Evolutionary conservation across 2,888 invertebrate genomes (phyloP), one percentile per base, ranked within the genome.

Genomic region (Drosophila tanythrix): DNA sequence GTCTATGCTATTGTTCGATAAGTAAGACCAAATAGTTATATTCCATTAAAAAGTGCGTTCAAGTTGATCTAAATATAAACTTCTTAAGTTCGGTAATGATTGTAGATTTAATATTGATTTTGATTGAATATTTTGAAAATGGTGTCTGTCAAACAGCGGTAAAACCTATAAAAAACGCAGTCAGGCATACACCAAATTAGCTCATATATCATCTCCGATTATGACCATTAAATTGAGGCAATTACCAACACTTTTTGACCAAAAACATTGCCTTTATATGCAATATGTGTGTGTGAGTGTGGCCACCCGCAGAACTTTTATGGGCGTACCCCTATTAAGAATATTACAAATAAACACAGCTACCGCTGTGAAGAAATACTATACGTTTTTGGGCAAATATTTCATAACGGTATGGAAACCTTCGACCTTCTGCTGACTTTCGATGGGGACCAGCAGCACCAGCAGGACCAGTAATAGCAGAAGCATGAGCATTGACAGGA

Each of bases 401-500:
- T 56, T 52, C 48, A 40, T 29, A 63, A 57, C 35, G 43, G 7
- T 46, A 29, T 59, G 29, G n/a, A 36, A 43, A 3, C 21, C 29
- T 43, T 43, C 15, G 57, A 72, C 76, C 70, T 87, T 83, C 64
- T 63, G 57, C 43, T 33, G 82, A 87, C 84, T 64, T 75, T 70
- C 48, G n/a, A 51, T 35, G 27, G 29, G n/a, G 31, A 50, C n/a
- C 36, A 53, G 51, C 46, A 25, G 6, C 38, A 38, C 10, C 25
- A 58, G 36, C 52, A 52, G 13, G 25, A 51, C 21, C 35, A 43
- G 13, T 21, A n/a, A 27, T 6, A 36, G 35, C 35, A 25, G 21
- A 8, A n/a, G 18, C 35, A 36, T 36, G 29, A 11, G 60, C 21
- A 61, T 25, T 33, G 53, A 27, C 59, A 35, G 46, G 48, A 59